Evolutionary conservation across 1,140 invertebrate genomes (phyloP), one percentile per base, ranked within the genome.

Genomic region (Neotoxoptera formosana): DNA sequence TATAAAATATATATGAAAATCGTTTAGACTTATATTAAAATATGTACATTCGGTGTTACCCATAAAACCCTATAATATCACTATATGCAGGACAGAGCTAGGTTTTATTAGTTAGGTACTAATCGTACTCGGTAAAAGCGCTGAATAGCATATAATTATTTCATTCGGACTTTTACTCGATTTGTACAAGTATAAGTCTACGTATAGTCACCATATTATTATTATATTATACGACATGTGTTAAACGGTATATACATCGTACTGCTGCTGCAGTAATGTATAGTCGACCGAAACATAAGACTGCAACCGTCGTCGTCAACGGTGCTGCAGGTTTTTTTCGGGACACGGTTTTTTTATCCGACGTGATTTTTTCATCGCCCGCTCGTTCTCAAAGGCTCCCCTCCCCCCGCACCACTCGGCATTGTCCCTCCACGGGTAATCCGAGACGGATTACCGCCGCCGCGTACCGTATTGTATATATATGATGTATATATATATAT

Each of bases 371-470:
- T 76, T 76, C 60, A 76, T 76, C n/a, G 14, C 60, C 60, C 84
- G 84, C 45, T 36, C 84, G 84, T 47, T 47, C 45, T 86, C 84
- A 76, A 76, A 76, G 60, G 60, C 25, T 41, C 41, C 51, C 48
- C 34, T 20, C n/a, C 23, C 23, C 25, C 84, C 23, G 23, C 21
- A 11, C 3, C 45, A 8, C 81, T 17, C 17, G 36, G 34, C 9
- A 83, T 34, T 41, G 81, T 41, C 41, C 84, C 84, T 45, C 23
- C 41, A 1, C 21, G 20, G 51, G 51, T 90, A 90, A 90, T 90
- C 89, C 89, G 53, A 90, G 53, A 67, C 89, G 89, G 89, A 90
- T 90, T 90, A 90, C 60, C 41, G 41, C 60, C 41, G 41, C 41
- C 60, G 1, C 60, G 60, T n/a, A n/a, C n/a, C n/a, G 14, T n/a